Conservation (phyloP, 1,140 invertebrate species). For the Octopus sinensis region DNA sequence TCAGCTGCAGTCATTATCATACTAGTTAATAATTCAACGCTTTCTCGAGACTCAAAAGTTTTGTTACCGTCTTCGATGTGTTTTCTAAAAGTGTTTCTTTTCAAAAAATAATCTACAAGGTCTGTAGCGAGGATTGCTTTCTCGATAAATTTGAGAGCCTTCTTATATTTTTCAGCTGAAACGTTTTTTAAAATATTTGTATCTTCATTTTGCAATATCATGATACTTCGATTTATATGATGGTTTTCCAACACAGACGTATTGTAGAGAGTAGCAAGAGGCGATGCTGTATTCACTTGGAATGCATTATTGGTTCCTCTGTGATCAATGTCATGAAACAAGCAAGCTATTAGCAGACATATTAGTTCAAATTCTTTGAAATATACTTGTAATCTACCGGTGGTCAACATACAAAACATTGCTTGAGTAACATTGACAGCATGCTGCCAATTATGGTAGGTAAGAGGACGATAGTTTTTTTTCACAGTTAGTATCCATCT, state of each 20-base stretch:
- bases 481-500: constrained; percentile 70
- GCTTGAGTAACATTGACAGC: constrained; percentile 91
- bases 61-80: neutral
- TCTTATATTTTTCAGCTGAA: neutral
- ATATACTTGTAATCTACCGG: neutral
- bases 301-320: constrained; percentile 48
- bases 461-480: constrained; percentile 84
- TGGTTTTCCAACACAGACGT: neutral
- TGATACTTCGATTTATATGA: neutral
- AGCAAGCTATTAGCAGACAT: constrained; percentile 41
- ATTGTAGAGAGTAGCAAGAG: neutral
- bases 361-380: constrained; percentile 36
- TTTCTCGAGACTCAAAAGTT: neutral
- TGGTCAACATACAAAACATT: constrained; percentile 86
- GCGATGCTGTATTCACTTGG: constrained; percentile 55
- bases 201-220: neutral
- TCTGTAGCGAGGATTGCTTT: neutral
- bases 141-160: neutral
- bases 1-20: neutral
- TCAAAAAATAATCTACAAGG: neutral
- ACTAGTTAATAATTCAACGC: neutral
- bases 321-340: constrained; percentile 50
- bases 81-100: neutral
- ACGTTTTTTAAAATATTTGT: neutral
- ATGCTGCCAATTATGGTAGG: constrained; percentile 96